Percentiles rank a stretch among this genome's conserved stretches.
Conservation (phyloP, 2,113 vertebrate genomes). For the Corythornis vintsioides region DNA sequence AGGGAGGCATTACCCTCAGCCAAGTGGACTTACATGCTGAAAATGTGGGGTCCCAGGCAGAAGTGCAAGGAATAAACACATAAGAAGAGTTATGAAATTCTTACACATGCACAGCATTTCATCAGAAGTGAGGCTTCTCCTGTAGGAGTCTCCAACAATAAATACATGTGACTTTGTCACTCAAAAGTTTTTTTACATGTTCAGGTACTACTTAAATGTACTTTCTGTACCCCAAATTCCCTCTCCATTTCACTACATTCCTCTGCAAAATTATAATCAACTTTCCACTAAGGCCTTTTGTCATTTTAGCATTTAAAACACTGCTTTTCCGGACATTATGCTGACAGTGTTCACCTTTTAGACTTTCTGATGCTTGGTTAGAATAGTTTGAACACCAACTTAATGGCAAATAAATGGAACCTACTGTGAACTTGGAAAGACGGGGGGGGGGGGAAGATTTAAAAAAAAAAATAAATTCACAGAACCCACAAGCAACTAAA, state of each 20-base stretch:
- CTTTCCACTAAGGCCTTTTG: background rate
- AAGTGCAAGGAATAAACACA: background rate
- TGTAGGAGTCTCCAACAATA: background rate
- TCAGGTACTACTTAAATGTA: background rate
- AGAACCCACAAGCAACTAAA: constrained; percentile 15
- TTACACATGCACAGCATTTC: background rate
- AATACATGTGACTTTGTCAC: constrained; percentile 19
- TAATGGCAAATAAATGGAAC: constrained; percentile 57
- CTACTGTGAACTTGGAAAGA: constrained; percentile 28
- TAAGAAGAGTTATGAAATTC: background rate
- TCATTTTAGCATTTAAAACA: background rate
- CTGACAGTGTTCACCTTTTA: background rate
- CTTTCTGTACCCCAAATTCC: background rate
- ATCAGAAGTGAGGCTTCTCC: background rate
- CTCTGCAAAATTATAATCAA: background rate
- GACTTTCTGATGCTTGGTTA: constrained; percentile 21
- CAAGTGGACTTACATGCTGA: background rate
- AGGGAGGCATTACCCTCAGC: background rate
- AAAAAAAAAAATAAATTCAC: background rate
- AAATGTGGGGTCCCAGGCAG: background rate
- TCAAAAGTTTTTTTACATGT: background rate
- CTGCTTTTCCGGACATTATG: background rate
- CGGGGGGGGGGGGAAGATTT: fast-evolving
- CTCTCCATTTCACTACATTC: background rate
- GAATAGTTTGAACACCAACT: constrained; percentile 22